Conservation (phyloP, 2,797 vertebrate species). For the Sternarchorhynchus goeldii region DNA sequence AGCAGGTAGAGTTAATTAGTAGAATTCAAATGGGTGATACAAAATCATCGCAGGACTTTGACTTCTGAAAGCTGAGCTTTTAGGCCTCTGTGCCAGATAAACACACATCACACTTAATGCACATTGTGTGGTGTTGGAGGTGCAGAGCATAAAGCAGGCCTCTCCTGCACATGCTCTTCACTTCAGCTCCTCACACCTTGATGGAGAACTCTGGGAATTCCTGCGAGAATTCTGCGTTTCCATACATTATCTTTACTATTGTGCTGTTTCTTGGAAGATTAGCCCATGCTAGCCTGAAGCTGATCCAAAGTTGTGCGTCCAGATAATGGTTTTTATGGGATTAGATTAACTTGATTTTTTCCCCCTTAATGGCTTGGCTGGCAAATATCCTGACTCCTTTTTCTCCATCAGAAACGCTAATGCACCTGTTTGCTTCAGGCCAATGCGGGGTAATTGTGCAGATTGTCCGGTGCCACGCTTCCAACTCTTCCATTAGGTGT, state of each 20-base stretch:
- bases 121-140: neutral
- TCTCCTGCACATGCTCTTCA: neutral
- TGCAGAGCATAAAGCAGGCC: neutral
- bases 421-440: slow-evolving; percentile 43
- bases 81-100: no score
- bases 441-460: slow-evolving; percentile 24
- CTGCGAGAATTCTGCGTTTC: slow-evolving; percentile 4
- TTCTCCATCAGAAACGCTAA: slow-evolving; percentile 45
- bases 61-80: no score
- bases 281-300: slow-evolving; percentile 13
- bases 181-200: neutral
- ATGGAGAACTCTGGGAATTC: slow-evolving; percentile 4
- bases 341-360: slow-evolving; percentile 43
- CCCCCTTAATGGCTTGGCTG: slow-evolving; percentile 48
- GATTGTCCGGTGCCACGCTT: neutral
- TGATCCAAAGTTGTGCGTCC: slow-evolving; percentile 31
- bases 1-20: no score
- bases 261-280: slow-evolving; percentile 38
- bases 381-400: slow-evolving; percentile 41
- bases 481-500: neutral
- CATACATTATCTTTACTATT: slow-evolving; percentile 21
- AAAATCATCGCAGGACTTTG: no score
- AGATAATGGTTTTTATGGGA: slow-evolving; percentile 41
- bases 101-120: no score
- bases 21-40: no score